Percentiles rank a stretch among this genome's conserved stretches.
Conservation (phyloP, 2,888 invertebrate species). For the Aradus depressus region DNA sequence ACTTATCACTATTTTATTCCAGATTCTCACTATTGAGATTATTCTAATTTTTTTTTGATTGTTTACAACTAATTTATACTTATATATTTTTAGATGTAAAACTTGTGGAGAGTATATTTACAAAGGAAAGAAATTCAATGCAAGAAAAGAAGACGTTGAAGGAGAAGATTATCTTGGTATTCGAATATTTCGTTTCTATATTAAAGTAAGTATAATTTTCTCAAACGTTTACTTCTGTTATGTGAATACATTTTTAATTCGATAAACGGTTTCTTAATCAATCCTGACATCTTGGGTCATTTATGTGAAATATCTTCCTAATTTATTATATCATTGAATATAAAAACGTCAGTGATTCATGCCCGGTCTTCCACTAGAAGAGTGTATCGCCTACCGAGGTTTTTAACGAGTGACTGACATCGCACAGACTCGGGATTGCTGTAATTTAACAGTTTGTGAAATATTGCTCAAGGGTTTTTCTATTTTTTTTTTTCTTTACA, state of each 20-base stretch:
- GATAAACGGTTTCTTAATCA: no score
- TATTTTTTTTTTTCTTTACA: no score
- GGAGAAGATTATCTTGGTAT: constrained; percentile 94
- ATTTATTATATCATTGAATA: no score
- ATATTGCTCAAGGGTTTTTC: no score
- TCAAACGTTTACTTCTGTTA: background rate
- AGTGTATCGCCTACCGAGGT: no score
- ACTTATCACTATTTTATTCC: background rate
- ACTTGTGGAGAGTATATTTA: constrained; percentile 99
- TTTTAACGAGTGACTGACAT: no score
- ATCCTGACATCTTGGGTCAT: no score
- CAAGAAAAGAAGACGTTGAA: constrained; percentile 96
- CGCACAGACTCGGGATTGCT: no score
- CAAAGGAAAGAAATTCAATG: constrained; percentile 99
- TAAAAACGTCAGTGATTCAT: no score
- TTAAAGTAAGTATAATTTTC: constrained; percentile 50
- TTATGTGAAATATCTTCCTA: no score
- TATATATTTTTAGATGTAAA: constrained; percentile 54
- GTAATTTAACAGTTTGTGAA: no score
- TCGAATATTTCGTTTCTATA: constrained; percentile 94
- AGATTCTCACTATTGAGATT: background rate
- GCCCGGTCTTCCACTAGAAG: no score
- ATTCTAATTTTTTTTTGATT: background rate
- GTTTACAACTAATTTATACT: background rate
- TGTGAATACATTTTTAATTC: background rate